Evolutionary conservation across 1,140 invertebrate genomes (phyloP), one percentile per base, ranked within the genome.

Genomic region (Mya arenaria): DNA sequence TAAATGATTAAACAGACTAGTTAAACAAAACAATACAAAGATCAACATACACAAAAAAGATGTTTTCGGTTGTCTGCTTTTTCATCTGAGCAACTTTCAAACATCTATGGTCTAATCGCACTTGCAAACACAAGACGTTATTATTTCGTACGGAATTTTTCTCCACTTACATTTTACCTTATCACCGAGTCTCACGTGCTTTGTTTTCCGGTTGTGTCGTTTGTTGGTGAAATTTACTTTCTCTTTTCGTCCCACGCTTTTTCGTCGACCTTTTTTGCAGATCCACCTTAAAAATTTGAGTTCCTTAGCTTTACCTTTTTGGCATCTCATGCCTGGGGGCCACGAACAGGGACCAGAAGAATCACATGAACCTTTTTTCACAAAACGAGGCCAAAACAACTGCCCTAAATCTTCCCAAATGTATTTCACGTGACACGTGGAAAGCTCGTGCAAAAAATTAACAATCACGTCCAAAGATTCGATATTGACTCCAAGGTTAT

Each of bases 91-190:
- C 30, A 17, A 2, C 32, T 15, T 19, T 19, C 17, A 23, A 34
- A 17, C 58, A 62, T 62, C 30, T n/a, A n/a, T n/a, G n/a, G n/a
- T 2, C 17, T n/a, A 56, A 23, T 28, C 19, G 28, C 55, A 56
- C 55, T n/a, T n/a, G n/a, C 73, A 75, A 3, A 10, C 39, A 39
- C 73, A 75, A 2, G 3, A 25, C 17, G 60, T 34, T 62, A 36
- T 63, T 37, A 75, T 60, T 63, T 75, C 37, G 25, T 63, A 52
- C 30, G 37, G 30, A 48, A 63, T 44, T 75, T 75, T 75, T 60
- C 62, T 63, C 73, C 73, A 75, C 36, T 37, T 41, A 39, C 73
- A 75, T 65, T 75, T 75, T 8, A 75, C 36, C 15, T 37, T 44
- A 19, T 28, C 15, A 4, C 41, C 15, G 1, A 75, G 25, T 19